Percentiles rank a stretch among this genome's conserved stretches.
These are phyloP conservation scores for Cheilosia soror DNA, from an alignment of 2,888 invertebrate genomes.

Conservation along the genomic window DNA sequence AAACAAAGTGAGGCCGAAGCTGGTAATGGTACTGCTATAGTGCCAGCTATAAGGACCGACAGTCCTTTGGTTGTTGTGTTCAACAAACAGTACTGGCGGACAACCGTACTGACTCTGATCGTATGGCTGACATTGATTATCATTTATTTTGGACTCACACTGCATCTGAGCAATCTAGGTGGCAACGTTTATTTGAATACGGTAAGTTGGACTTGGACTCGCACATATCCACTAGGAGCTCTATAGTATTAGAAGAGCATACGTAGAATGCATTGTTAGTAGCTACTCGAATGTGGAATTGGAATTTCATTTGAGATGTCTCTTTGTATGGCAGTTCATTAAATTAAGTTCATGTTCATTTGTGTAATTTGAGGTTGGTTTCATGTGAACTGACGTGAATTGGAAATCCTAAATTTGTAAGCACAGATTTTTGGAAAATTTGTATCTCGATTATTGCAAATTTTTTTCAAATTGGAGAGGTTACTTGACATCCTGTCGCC, in stretches of 20 bases:
- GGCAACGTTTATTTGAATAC: conserved; percentile 90
- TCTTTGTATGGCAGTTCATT: conserved; percentile 10
- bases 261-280: conserved; percentile 1
- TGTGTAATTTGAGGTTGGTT: conserved; percentile 33
- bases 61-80: conserved; percentile 88
- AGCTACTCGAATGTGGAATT: not conserved
- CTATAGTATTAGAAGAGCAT: too few relatives aligned
- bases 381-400: conserved; percentile 7
- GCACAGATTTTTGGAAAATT: not conserved
- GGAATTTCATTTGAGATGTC: conserved; percentile 35
- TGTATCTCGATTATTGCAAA: too few relatives aligned
- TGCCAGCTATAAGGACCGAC: conserved; percentile 46
- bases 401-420: not conserved
- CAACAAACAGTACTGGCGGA: conserved; percentile 87
- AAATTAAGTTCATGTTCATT: conserved; percentile 50
- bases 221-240: not conserved
- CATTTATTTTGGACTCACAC: conserved; percentile 91
- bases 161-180: conserved; percentile 90
- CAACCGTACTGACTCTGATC: conserved; percentile 88
- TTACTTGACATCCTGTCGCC: too few relatives aligned
- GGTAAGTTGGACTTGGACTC: conserved; percentile 83
- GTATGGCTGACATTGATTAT: conserved; percentile 91
- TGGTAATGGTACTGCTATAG: conserved; percentile 57
- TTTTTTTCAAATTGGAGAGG: too few relatives aligned
- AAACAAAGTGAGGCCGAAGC: conserved; percentile 79